These are phyloP conservation scores for Drosophila fuyamai DNA, from an alignment of 1,140 invertebrate species.

Conservation along the genomic window DNA sequence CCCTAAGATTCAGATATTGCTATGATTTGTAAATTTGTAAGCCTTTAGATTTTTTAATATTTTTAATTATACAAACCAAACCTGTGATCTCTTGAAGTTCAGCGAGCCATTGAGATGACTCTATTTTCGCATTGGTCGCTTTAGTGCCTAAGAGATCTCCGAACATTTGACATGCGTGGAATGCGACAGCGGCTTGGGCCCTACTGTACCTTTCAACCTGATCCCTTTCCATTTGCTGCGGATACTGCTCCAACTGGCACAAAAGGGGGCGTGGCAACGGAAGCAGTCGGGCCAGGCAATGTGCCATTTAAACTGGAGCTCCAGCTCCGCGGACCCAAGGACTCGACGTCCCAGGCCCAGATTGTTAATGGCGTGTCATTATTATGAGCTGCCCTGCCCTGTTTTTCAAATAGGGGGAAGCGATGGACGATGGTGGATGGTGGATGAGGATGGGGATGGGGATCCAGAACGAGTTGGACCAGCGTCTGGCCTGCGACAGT, in stretches of 20 bases:
- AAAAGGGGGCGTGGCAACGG: conserved; percentile 71
- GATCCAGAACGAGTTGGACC: conserved; percentile 51
- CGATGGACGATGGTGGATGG: neutral
- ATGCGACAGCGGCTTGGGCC: conserved; percentile 36
- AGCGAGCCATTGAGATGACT: neutral
- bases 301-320: conserved; percentile 79
- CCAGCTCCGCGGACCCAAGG: conserved; percentile 25
- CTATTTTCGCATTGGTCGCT: neutral
- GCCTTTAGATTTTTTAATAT: no score
- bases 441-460: neutral
- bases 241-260: conserved; percentile 24
- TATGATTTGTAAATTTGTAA: no score
- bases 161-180: conserved; percentile 20
- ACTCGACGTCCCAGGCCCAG: conserved; percentile 42
- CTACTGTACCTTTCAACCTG: conserved; percentile 61
- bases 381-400: conserved; percentile 70
- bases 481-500: conserved; percentile 73
- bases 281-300: conserved; percentile 64
- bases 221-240: conserved; percentile 2
- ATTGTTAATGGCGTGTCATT: conserved; percentile 81
- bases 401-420: neutral
- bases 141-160: neutral
- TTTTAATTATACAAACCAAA: no score
- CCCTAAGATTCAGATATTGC: no score
- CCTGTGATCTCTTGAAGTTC: no score